Conservation (phyloP, 2,888 invertebrate genomes). For the Sarcophaga variegata region DNA sequence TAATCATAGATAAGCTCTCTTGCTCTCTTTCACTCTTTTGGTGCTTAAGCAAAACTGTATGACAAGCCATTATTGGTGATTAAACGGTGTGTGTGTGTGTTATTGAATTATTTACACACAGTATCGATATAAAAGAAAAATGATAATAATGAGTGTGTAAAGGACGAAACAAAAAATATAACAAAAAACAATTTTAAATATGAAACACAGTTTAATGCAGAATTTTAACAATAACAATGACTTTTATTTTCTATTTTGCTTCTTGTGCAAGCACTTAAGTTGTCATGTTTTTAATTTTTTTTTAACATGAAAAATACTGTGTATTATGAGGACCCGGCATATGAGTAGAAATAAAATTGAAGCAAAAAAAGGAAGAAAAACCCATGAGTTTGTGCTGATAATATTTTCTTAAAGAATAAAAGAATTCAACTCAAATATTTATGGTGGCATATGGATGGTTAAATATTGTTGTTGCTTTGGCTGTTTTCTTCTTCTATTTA, state of each 20-base stretch:
- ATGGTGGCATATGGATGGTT: slow-evolving; percentile 63
- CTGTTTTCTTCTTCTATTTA: background rate
- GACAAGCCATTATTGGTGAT: background rate
- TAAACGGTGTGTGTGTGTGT: background rate
- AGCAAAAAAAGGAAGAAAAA: background rate
- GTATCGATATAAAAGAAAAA: background rate
- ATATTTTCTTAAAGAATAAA: background rate
- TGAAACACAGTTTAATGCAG: background rate
- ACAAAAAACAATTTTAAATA: background rate
- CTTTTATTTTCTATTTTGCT: background rate
- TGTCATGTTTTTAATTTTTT: background rate
- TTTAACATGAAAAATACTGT: no score
- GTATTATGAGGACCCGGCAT: no score
- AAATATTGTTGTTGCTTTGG: slow-evolving; percentile 29
- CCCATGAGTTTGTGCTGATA: no score
- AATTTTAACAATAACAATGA: no score
- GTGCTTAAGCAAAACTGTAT: background rate
- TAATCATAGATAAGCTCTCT: background rate
- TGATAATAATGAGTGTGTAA: background rate
- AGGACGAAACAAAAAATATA: background rate
- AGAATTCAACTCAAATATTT: slow-evolving; percentile 60
- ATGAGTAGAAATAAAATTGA: no score
- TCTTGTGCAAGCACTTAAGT: background rate
- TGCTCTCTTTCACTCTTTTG: background rate
- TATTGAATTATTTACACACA: background rate